Conservation (phyloP, 2,888 invertebrate genomes). For the Allophyes oxyacanthae region DNA sequence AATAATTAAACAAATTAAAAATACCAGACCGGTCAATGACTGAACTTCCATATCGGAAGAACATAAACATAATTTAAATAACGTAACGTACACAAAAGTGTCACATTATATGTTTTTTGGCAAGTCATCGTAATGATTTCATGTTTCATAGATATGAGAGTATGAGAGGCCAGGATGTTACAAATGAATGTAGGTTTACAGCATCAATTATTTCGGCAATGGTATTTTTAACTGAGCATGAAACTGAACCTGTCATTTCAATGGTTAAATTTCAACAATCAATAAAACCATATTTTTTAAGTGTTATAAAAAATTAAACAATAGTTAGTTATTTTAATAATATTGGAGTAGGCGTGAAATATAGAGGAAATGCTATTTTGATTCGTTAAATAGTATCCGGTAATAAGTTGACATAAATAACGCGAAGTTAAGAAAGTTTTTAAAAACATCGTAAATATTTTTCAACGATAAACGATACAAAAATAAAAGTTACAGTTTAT, state of each 20-base stretch:
- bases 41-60: conserved; percentile 39
- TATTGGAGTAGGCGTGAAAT: no score
- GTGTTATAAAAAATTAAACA: no score
- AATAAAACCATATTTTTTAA: no score
- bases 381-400: not conserved
- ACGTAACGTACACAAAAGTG: conserved; percentile 15
- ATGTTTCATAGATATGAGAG: not conserved
- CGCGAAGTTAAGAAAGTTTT: conserved; percentile 1
- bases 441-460: conserved; percentile 28
- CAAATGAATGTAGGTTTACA: no score
- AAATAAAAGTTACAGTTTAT: conserved; percentile 33
- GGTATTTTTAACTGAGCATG: no score
- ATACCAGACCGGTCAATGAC: conserved; percentile 37
- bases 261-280: no score
- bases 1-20: conserved; percentile 38
- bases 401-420: conserved; percentile 18
- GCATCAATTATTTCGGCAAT: no score
- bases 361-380: not conserved
- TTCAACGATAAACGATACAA: conserved; percentile 28
- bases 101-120: conserved; percentile 24
- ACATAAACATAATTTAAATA: conserved; percentile 12
- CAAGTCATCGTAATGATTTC: conserved; percentile 24
- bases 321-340: no score
- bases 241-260: no score
- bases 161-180: no score